Base-by-base conservation (phyloP, 2,113 vertebrate genomes). In the Aspiorhynchus laticeps region DNA sequence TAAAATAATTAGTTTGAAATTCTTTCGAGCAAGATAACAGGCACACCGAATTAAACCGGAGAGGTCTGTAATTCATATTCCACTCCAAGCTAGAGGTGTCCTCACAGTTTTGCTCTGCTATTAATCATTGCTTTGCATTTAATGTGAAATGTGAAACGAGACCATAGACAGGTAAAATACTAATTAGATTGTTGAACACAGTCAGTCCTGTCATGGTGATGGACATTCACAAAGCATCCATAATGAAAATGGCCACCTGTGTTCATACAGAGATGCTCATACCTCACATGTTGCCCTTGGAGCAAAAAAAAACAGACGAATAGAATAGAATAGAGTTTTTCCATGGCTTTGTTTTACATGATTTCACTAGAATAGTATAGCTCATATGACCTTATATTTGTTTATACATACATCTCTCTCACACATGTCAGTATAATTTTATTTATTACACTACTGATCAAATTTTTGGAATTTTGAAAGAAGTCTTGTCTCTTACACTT, bases 91-190 rank as follows among this genome's bases (percentile, higher is more conserved):
- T 74, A 2, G 21, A 59, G 43, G 78, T 73, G 63, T 83, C 61
- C 26, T 82, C 28, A 2, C 17, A 19, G 14, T 75, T 83, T 84
- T 74, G 77, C 56, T 74, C 46, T 85, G 78, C 33, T 78, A 85
- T 87, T 88, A 76, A 79, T 87, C 84, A 88, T 46, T 83, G 75
- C 67, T 61, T 84, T 87, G 74, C 53, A 81, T 81, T 84, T 85
- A 88, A 90, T 85, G 75, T 80, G 43, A n/a, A 31, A 33, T 48
- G 15, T n/a, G 21, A 43, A 84, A 84, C 63, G 43, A 43, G 69
- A 46, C 24, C 85, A 80, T 74, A 73, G 73, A 80, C 86, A 63
- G 83, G 48, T 87, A 81, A 87, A 90, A 86, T 87, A 80, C 43
- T 86, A 85, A 87, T 90, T 88, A 77, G 46, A 87, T 85, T 83